Base-by-base conservation (phyloP, 2,113 vertebrate genomes). In the Rhombomys opimus region DNA sequence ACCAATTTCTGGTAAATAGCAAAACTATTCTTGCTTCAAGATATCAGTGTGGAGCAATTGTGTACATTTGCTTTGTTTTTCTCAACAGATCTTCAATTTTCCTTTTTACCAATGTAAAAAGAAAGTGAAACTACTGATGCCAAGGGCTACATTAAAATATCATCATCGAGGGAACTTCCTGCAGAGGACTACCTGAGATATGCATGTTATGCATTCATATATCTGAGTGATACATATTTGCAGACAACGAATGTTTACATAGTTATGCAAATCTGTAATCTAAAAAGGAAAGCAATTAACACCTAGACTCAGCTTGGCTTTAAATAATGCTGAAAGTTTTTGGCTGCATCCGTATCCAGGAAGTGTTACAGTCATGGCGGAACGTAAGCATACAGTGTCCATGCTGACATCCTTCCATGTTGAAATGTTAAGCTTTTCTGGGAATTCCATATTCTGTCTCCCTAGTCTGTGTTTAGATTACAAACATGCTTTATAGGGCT, bases 1-100 rank as follows among this genome's bases (percentile, higher is more conserved):
- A 77, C 61, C 91, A 61, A 63, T 96, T 91, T 87, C 84, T 96
- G 75, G 67, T 59, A 94, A 97, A 96, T 95, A 96, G 95, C 68
- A 96, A 97, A 82, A 95, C 93, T 84, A 73, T 95, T 94, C 73
- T 95, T 97, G 70, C 96, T 97, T 91, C 61, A 90, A 94, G 96
- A 89, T 17, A 89, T 95, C 63, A 93, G 13, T 38, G 50, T 95
- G 93, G 95, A 82, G 77, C 4, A 27, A 93, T 85, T 85, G 68
- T 93, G 91, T 82, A 89, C 25, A 59, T 95, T 89, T 68, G 77
- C n/a, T 72, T 94, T 97, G 22, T 67, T 90, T 95, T 95, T 78
- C 65, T 61, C 89, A 88, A 75, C 1, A 0, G 30, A 82, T 84
- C 52, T 96, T 95, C 52, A 91, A 52, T 82, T 92, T 94, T 93